Evolutionary conservation across 2,797 vertebrate species (phyloP).

Genomic region (Malurus splendens): DNA sequence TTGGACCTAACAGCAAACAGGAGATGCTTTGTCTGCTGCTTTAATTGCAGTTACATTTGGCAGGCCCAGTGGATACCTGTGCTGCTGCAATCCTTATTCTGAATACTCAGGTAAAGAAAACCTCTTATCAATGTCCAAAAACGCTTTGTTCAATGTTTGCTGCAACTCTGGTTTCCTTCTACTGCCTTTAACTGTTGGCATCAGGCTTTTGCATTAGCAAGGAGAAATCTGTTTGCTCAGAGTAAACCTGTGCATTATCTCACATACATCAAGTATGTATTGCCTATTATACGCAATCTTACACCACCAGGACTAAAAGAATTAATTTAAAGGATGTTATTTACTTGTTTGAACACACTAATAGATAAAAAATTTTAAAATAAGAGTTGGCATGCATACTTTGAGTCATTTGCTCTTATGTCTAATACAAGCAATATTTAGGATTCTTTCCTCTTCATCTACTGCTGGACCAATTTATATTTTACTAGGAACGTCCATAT

Average conservation of each 20-base stretch:
- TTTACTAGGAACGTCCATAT: background rate
- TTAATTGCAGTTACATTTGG: background rate
- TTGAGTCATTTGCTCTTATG: background rate
- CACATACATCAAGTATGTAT: background rate
- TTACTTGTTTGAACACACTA: background rate
- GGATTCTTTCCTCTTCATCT: constrained; percentile 12
- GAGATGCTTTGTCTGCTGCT: background rate
- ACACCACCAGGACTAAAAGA: background rate
- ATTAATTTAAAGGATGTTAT: background rate
- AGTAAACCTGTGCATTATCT: background rate
- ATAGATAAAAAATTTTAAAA: background rate
- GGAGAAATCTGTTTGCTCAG: background rate
- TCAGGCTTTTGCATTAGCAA: background rate
- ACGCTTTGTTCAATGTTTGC: background rate
- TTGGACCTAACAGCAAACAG: background rate
- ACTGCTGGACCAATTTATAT: background rate
- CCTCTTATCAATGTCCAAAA: background rate
- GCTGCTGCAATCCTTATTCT: background rate
- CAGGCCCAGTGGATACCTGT: background rate
- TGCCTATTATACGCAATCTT: background rate
- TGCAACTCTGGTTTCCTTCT: background rate
- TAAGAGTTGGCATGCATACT: background rate
- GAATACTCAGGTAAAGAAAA: background rate
- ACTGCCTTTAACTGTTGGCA: background rate
- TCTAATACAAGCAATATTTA: background rate